Conservation (phyloP, 1,140 invertebrate genomes). For the Zophobas atratus region DNA sequence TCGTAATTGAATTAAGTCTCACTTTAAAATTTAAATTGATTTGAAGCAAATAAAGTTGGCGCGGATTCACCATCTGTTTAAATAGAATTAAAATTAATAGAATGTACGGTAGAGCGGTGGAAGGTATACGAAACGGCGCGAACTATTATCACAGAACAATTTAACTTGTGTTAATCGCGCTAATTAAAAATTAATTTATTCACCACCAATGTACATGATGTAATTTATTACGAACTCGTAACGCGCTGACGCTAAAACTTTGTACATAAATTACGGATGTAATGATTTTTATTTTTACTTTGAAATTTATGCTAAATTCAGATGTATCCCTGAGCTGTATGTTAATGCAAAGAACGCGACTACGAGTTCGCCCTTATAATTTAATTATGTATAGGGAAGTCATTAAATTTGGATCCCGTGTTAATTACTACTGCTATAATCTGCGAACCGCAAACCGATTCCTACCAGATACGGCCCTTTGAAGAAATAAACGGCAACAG, state of each 20-base stretch:
- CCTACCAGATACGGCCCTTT: not conserved
- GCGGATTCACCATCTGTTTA: slow-evolving; percentile 26
- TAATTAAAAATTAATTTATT: slow-evolving; percentile 44
- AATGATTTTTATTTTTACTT: slow-evolving; percentile 40
- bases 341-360: slow-evolving; percentile 40
- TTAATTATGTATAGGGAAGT: slow-evolving; percentile 31
- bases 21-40: slow-evolving; percentile 39
- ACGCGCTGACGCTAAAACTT: slow-evolving; percentile 28
- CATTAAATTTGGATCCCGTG: slow-evolving; percentile 33
- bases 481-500: not conserved
- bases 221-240: slow-evolving; percentile 38
- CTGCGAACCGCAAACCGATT: slow-evolving; percentile 12
- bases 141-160: slow-evolving; percentile 39
- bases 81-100: slow-evolving; percentile 38
- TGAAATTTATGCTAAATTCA: slow-evolving; percentile 43
- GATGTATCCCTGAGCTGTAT: slow-evolving; percentile 35
- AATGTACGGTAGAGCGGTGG: slow-evolving; percentile 6
- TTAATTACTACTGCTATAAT: slow-evolving; percentile 31
- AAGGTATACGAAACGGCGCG: slow-evolving; percentile 4
- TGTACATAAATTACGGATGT: slow-evolving; percentile 36
- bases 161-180: slow-evolving; percentile 38
- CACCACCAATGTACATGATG: slow-evolving; percentile 40
- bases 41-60: slow-evolving; percentile 10
- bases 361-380: slow-evolving; percentile 32
- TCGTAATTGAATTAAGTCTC: slow-evolving; percentile 19